Evolutionary conservation across 2,113 vertebrate genomes (phyloP), one percentile per base, ranked within the genome.

Genomic region (Mesocricetus auratus): DNA sequence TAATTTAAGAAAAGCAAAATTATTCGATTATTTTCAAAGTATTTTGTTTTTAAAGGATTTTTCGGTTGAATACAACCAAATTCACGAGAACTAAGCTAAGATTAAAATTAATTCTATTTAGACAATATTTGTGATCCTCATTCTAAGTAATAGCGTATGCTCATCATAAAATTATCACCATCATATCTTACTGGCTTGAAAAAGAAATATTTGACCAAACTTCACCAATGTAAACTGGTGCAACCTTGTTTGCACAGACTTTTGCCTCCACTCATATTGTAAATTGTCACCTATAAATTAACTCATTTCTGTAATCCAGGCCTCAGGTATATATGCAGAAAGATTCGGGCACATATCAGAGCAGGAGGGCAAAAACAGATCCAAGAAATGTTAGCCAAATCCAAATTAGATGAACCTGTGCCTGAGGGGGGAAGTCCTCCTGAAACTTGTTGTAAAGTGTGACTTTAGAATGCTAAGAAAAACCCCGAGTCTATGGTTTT

Each of bases 321-420:
- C 62, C 31, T 82, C 47, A 89, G 53, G 83, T 13, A 16, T 26
- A 7, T 62, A 77, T 91, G 66, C 71, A 95, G 79, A 42, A 98
- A 97, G 95, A 93, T 69, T 87, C 26, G n/a, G 94, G 90, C 90
- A 97, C 42, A 21, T 96, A 66, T 96, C 94, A 89, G 93, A 94
- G 97, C 1, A 78, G 26, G n/a, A 92, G n/a, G 22, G 73, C 33
- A 45, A 69, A 94, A 98, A 95, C 31, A 89, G 17, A 62, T 78
- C 95, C 81, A 86, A 68, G 77, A 96, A 95, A 73, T 47, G 96
- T 83, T 92, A 92, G 79, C 75, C 94, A 47, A 95, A 58, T 77
- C 94, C 75, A 96, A 94, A 81, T 96, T 88, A 77, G 90, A 36
- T 86, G 78, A 90, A 93, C 94, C 94, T 94, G 53, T 88, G 58